These are phyloP conservation scores for Neodiprion virginianus DNA, from an alignment of 1,140 invertebrate genomes.

Conservation along the genomic window DNA sequence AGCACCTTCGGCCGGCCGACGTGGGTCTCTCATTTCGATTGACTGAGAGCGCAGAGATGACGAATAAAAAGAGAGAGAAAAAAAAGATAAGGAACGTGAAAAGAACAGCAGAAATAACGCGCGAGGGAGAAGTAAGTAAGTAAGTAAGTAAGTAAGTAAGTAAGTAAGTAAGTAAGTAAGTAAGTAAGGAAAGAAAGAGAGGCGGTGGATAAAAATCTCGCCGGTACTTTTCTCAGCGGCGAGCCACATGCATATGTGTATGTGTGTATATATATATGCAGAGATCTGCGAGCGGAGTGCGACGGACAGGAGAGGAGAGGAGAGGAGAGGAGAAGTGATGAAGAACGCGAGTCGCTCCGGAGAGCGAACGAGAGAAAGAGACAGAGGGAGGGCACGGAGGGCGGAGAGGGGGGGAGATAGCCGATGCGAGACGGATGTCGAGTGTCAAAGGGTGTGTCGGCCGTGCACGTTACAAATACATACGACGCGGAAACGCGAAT, in stretches of 20 bases:
- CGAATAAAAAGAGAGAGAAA: conserved; percentile 8
- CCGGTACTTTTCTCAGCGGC: not conserved
- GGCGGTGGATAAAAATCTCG: no score
- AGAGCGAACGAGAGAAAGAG: conserved; percentile 5
- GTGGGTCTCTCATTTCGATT: no score
- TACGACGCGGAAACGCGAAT: not conserved
- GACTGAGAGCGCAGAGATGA: conserved; percentile 15
- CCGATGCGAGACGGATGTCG: conserved; percentile 44
- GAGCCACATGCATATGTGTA: not conserved
- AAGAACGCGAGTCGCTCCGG: conserved; percentile 10
- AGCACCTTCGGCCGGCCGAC: no score
- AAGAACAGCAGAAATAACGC: not conserved
- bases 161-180: no score
- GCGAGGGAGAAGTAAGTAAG: conserved; percentile 23
- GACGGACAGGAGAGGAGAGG: not conserved
- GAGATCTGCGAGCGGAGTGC: not conserved
- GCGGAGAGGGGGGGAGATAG: conserved; percentile 11
- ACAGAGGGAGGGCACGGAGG: conserved; percentile 23
- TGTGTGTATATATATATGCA: no score
- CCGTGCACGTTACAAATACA: conserved; percentile 29
- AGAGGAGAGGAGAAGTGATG: conserved; percentile 21
- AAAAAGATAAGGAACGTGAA: conserved; percentile 8
- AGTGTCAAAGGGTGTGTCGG: conserved; percentile 53
- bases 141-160: conserved; percentile 28
- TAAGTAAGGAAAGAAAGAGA: conserved; percentile 24